These are phyloP conservation scores for Progne subis DNA, from an alignment of 2,113 vertebrate species.

Conservation along the genomic window DNA sequence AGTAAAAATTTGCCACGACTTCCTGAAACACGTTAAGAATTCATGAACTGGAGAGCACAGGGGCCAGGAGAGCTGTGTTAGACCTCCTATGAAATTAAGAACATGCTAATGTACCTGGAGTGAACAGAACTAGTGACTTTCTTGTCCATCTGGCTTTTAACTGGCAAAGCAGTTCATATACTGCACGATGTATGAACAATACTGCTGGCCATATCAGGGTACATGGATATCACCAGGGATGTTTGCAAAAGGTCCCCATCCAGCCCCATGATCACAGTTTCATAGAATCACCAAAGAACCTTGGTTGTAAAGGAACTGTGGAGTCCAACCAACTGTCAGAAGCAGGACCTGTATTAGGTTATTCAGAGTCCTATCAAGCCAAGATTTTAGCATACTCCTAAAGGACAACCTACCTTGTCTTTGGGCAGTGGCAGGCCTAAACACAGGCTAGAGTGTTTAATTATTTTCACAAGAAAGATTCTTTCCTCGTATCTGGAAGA, in stretches of 20 bases:
- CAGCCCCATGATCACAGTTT: background rate
- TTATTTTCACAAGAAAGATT: background rate
- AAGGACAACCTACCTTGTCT: background rate
- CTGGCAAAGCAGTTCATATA: background rate
- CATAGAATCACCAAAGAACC: background rate
- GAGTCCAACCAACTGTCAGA: background rate
- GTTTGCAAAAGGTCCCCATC: background rate
- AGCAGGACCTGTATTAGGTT: background rate
- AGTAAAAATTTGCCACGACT: background rate
- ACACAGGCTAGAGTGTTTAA: background rate
- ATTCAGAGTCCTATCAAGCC: background rate
- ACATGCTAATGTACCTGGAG: background rate
- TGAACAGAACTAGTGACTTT: background rate
- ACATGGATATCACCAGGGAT: background rate
- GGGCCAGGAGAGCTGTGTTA: background rate
- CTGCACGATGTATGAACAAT: background rate
- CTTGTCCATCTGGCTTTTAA: background rate
- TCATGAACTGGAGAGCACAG: background rate
- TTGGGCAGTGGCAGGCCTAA: no score
- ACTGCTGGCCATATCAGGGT: background rate
- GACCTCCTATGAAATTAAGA: background rate
- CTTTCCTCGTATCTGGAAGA: background rate
- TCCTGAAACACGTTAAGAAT: background rate
- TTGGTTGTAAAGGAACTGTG: background rate
- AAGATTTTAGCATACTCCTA: background rate